phyloP scores from a whole-genome alignment of 2,797 vertebrate genomes.

The Xiphophorus birchmanni region DNA sequence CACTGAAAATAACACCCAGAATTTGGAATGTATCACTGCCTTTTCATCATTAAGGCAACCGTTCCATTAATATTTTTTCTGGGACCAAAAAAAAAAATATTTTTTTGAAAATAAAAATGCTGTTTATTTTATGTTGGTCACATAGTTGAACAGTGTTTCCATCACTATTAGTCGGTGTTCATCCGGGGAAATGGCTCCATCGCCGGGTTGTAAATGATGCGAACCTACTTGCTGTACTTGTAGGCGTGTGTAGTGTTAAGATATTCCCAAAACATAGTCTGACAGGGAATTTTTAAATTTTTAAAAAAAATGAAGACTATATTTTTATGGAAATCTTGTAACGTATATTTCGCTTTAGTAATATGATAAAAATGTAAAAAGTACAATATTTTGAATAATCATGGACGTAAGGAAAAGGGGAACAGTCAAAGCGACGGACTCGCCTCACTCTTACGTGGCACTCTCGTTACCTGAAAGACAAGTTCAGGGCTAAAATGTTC shows the following conservation, averaged over 20 bases:
- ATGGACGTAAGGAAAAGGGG: accelerated
- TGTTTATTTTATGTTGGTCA: background rate
- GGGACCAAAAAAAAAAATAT: too few species aligned
- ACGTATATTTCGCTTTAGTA: accelerated
- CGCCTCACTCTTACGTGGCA: background rate
- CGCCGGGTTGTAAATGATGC: background rate
- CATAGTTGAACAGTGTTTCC: background rate
- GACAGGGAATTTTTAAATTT: background rate
- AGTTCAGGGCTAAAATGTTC: background rate
- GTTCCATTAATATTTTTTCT: background rate
- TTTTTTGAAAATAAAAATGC: too few species aligned
- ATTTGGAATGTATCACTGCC: background rate
- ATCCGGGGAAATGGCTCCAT: background rate
- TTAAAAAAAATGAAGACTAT: accelerated
- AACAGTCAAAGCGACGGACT: accelerated
- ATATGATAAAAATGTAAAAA: accelerated
- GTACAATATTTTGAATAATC: background rate
- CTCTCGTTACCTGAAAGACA: background rate
- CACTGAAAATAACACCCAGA: background rate
- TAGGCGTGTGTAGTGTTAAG: accelerated
- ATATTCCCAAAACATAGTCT: background rate
- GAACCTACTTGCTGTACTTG: background rate
- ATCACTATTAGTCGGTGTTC: background rate
- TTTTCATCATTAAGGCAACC: background rate
- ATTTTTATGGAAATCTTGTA: accelerated